phyloP scores from a whole-genome alignment of 2,113 vertebrate genomes.

The Pygoscelis adeliae region DNA sequence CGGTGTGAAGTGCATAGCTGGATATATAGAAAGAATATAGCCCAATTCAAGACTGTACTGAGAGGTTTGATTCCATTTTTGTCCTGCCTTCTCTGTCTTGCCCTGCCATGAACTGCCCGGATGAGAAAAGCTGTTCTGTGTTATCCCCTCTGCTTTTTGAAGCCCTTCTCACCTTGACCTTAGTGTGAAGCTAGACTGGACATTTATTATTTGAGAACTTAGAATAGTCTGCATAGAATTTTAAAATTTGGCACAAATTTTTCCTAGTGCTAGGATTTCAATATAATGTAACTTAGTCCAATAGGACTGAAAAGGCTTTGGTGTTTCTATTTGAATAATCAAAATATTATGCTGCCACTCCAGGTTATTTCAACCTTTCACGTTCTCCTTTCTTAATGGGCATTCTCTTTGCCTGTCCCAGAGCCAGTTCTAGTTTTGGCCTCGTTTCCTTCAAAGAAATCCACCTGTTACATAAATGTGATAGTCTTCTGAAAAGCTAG shows the following conservation, averaged over 20 bases:
- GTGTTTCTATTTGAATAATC: not conserved
- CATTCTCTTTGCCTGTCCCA: not conserved
- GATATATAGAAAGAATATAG: not conserved
- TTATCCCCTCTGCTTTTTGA: not conserved
- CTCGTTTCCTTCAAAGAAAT: not conserved
- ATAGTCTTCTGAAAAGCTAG: not conserved
- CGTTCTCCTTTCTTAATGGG: not conserved
- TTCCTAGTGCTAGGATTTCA: not conserved
- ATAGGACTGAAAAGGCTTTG: not conserved
- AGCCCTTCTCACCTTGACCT: not conserved
- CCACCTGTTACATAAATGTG: not conserved
- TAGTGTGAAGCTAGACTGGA: not conserved
- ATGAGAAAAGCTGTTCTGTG: not conserved
- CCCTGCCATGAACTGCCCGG: not conserved
- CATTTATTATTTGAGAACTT: not conserved
- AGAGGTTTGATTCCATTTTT: not conserved
- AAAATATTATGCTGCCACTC: not conserved
- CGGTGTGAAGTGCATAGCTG: not conserved
- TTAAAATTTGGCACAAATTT: not conserved
- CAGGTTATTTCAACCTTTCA: not conserved
- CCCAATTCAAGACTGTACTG: not conserved
- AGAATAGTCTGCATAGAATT: not conserved
- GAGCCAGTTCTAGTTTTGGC: not conserved
- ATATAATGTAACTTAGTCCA: not conserved
- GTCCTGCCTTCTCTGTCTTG: not conserved